A percentile compares a stretch with the other conserved stretches of the same genome.
phyloP scores from a whole-genome alignment of 2,113 vertebrate genomes.

The Corydoras maculifer region DNA sequence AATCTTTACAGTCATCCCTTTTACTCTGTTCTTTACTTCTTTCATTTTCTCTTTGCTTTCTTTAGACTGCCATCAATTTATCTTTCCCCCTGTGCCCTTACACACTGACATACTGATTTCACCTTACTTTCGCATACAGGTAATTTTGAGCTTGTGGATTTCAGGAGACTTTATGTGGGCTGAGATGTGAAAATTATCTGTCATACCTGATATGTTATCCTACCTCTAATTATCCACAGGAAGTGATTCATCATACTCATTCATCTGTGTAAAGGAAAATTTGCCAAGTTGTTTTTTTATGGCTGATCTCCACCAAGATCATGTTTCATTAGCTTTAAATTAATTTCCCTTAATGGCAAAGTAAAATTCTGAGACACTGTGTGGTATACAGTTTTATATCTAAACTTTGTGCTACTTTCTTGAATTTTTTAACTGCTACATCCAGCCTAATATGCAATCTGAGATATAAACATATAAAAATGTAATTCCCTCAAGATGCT shows the following conservation, averaged over 20 bases:
- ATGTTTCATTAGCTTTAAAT: constrained; percentile 31
- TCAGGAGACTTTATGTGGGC: constrained; percentile 17
- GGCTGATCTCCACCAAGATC: constrained; percentile 27
- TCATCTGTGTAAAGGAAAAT: constrained; percentile 22
- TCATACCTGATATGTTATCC: constrained; percentile 17
- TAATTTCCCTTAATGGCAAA: constrained; percentile 27
- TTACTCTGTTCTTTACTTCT: constrained; percentile 17
- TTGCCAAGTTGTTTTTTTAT: not conserved
- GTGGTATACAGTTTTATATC: constrained; percentile 4
- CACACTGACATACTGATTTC: not conserved
- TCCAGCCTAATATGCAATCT: not conserved
- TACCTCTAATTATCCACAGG: constrained; percentile 13
- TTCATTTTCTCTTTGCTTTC: constrained; percentile 9
- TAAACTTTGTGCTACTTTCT: constrained; percentile 4
- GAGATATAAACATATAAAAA: not conserved
- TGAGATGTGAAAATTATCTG: constrained; percentile 34
- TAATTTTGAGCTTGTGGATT: not conserved
- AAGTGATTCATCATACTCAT: constrained; percentile 17
- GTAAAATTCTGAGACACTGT: not conserved
- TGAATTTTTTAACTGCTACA: not conserved
- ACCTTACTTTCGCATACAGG: not conserved
- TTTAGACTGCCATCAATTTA: not conserved
- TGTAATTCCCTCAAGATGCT: not conserved
- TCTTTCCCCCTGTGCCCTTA: not conserved
- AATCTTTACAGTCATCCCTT: not conserved